Percentiles rank a stretch among this genome's conserved stretches.
These are phyloP conservation scores for Gallirallus australis DNA, from an alignment of 2,797 vertebrate species.

Conservation along the genomic window DNA sequence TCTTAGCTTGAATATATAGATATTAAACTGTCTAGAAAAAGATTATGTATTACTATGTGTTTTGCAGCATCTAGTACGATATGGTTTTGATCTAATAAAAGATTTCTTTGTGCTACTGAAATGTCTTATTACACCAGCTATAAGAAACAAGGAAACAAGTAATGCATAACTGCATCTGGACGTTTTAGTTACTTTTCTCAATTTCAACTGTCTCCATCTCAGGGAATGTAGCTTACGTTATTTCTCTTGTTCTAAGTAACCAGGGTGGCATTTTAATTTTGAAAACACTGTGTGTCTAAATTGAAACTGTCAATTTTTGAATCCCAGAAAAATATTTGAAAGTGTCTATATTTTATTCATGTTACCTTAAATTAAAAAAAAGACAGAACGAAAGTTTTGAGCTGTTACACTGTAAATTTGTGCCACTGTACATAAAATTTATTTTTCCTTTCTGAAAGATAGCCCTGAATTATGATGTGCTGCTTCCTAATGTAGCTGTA, in stretches of 20 bases:
- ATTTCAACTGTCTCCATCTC: background rate
- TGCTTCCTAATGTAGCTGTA: background rate
- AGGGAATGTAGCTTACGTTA: background rate
- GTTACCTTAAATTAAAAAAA: background rate
- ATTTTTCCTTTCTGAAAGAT: background rate
- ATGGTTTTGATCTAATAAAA: background rate
- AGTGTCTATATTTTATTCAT: background rate
- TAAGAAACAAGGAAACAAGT: background rate
- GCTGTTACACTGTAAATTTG: background rate
- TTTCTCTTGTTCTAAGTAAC: background rate
- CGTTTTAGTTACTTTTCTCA: background rate
- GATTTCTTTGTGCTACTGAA: background rate
- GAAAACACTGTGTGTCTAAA: background rate
- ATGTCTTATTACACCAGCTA: background rate
- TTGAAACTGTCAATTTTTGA: conserved; percentile 13
- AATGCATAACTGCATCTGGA: background rate
- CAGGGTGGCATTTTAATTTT: conserved; percentile 24
- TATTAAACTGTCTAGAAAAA: background rate
- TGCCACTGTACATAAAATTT: background rate
- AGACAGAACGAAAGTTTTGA: background rate
- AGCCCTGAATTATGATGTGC: background rate
- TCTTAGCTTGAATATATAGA: background rate
- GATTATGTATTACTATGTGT: background rate
- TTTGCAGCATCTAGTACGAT: background rate
- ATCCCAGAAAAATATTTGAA: background rate